Evolutionary conservation across 2,113 vertebrate genomes (phyloP).

Genomic region (Sceloporus tristichus): DNA sequence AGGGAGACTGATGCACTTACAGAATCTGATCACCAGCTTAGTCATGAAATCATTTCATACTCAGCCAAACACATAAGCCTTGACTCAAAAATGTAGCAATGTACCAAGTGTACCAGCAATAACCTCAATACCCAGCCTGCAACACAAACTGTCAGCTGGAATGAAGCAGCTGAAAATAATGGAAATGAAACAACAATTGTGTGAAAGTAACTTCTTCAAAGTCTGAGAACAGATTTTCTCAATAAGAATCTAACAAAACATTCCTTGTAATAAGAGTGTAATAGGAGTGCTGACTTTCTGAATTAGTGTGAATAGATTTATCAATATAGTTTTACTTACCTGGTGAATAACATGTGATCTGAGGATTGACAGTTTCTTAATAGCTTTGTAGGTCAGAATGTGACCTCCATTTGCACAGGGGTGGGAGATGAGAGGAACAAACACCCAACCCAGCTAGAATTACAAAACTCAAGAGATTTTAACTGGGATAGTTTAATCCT

Average conservation of each 20-base stretch:
- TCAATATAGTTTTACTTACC: neutral
- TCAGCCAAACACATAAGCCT: neutral
- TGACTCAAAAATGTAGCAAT: neutral
- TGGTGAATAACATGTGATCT: neutral
- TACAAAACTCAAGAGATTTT: neutral
- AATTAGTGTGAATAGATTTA: neutral
- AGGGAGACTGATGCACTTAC: neutral
- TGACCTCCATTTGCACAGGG: no score
- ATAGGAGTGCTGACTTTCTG: neutral
- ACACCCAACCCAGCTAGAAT: neutral
- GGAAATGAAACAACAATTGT: neutral
- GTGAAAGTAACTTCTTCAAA: neutral
- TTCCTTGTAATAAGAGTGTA: neutral
- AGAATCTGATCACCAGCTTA: neutral
- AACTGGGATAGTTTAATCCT: neutral
- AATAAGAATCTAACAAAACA: neutral
- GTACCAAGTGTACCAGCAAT: neutral
- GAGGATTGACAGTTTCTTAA: neutral
- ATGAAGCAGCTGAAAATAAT: neutral
- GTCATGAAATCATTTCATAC: no score
- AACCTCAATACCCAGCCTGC: no score
- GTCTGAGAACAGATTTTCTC: neutral
- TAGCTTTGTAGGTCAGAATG: neutral
- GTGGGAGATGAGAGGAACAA: neutral
- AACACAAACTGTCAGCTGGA: neutral